A percentile compares a stretch with the other conserved stretches of the same genome.
Conservation (phyloP, 2,113 vertebrate genomes). For the Platichthys flesus region DNA sequence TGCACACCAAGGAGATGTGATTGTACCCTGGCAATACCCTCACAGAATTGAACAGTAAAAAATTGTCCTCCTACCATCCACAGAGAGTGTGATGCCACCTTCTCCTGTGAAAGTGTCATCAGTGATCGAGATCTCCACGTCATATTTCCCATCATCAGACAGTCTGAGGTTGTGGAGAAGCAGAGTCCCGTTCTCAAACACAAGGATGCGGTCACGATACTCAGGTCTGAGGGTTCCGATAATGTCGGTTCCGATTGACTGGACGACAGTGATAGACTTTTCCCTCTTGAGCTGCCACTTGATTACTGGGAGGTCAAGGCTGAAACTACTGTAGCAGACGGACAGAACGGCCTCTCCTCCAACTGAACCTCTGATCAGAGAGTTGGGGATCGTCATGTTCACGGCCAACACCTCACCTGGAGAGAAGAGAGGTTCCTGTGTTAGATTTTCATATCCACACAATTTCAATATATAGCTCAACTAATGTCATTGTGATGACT, state of each 20-base stretch:
- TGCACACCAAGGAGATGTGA: too few relatives aligned
- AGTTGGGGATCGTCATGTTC: slow-evolving; percentile 90
- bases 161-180: slow-evolving; percentile 91
- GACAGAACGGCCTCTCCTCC: slow-evolving; percentile 92
- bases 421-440: not conserved
- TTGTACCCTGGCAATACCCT: too few relatives aligned
- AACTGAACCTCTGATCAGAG: slow-evolving; percentile 84
- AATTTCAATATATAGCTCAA: not conserved
- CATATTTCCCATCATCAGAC: slow-evolving; percentile 90
- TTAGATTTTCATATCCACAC: not conserved
- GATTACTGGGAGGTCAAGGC: slow-evolving; percentile 90
- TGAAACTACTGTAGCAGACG: slow-evolving; percentile 90
- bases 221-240: slow-evolving; percentile 91
- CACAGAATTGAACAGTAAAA: not conserved
- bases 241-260: slow-evolving; percentile 94
- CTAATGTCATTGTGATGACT: not conserved
- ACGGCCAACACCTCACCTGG: slow-evolving; percentile 87
- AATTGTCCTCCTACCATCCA: slow-evolving; percentile 87
- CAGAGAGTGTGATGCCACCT: slow-evolving; percentile 92
- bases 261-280: slow-evolving; percentile 91
- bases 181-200: slow-evolving; percentile 94
- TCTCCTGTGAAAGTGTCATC: slow-evolving; percentile 94
- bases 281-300: slow-evolving; percentile 95
- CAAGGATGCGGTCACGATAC: slow-evolving; percentile 92
- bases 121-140: slow-evolving; percentile 97